phyloP scores from a whole-genome alignment of 2,113 vertebrate genomes.

The Toxotes jaculatrix region DNA sequence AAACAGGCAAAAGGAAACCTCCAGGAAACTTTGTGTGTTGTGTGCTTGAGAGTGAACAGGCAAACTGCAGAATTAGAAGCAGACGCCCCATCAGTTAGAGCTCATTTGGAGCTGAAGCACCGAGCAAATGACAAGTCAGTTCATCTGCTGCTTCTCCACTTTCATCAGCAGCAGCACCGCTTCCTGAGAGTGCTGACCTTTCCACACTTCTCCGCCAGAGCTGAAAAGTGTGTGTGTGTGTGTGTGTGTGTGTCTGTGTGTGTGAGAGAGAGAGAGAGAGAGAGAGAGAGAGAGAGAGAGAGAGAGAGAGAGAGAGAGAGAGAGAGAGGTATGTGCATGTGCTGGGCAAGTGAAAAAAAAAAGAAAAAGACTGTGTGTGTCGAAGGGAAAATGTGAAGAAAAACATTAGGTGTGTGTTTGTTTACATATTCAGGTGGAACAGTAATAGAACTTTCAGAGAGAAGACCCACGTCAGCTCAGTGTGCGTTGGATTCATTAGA shows the following conservation, averaged over 20 bases:
- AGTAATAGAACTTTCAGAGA: neutral
- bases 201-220: neutral
- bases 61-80: too few relatives aligned
- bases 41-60: too few relatives aligned
- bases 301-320: too few relatives aligned
- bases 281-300: too few relatives aligned
- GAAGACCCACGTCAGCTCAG: too few relatives aligned
- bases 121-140: constrained; percentile 56
- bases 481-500: neutral
- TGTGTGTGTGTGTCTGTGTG: constrained; percentile 3
- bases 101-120: constrained; percentile 31
- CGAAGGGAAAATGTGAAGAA: neutral
- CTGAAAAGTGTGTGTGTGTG: neutral
- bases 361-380: neutral
- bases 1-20: neutral
- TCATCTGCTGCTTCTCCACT: constrained; percentile 44
- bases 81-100: constrained; percentile 34
- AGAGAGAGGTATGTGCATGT: neutral
- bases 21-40: neutral
- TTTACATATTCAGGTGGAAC: too few relatives aligned
- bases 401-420: neutral
- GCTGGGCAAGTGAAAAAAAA: neutral
- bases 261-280: neutral
- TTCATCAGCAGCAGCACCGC: constrained; percentile 20
- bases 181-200: constrained; percentile 56